These are phyloP conservation scores for Drepana arcuata DNA, from an alignment of 1,140 invertebrate species.

Conservation along the genomic window DNA sequence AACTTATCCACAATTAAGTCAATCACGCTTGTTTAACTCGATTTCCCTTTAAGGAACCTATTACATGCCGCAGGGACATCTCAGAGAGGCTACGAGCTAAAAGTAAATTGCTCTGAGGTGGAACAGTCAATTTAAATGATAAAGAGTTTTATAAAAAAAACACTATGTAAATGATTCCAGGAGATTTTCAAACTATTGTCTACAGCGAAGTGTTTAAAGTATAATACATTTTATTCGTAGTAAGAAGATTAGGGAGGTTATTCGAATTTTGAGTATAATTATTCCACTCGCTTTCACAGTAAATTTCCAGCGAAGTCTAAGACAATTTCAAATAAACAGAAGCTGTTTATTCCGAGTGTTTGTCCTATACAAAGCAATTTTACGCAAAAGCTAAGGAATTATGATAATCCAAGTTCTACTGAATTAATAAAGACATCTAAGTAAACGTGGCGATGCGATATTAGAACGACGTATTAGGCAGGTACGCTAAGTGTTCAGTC, in stretches of 20 bases:
- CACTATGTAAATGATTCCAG: conserved; percentile 29
- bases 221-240: neutral
- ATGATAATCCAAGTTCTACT: conserved; percentile 14
- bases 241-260: conserved; percentile 4
- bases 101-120: conserved; percentile 59
- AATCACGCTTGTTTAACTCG: conserved; percentile 64
- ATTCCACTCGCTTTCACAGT: neutral
- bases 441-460: too few species aligned
- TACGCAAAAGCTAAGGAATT: conserved; percentile 12
- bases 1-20: conserved; percentile 53
- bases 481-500: too few species aligned
- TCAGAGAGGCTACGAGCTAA: conserved; percentile 42
- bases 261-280: neutral
- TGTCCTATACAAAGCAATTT: conserved; percentile 13
- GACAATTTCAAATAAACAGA: conserved; percentile 6
- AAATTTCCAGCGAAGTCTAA: neutral
- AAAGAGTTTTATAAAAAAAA: conserved; percentile 56
- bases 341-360: conserved; percentile 9
- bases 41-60: conserved; percentile 63
- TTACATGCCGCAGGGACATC: conserved; percentile 56
- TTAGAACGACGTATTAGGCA: too few species aligned
- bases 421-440: conserved; percentile 67
- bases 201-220: neutral
- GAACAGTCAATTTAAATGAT: conserved; percentile 64
- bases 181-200: conserved; percentile 12